Conservation (phyloP, 2,888 invertebrate species). For the Fissipunctia ypsillon region DNA sequence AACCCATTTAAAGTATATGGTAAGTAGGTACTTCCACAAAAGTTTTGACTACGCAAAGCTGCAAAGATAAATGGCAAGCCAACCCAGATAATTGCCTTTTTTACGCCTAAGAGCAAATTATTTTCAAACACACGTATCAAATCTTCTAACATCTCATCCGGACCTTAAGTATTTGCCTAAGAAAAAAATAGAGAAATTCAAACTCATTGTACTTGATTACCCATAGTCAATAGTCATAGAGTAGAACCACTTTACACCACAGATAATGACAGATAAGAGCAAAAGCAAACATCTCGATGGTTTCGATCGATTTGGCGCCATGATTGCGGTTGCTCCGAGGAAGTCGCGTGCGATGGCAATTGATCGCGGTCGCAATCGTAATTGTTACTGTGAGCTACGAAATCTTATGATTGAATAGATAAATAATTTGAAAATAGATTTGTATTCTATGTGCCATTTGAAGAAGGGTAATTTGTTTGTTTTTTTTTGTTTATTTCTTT, state of each 20-base stretch:
- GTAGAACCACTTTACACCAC: slow-evolving; percentile 66
- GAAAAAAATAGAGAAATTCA: slow-evolving; percentile 37
- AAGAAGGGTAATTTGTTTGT: background rate
- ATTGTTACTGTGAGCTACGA: slow-evolving; percentile 70
- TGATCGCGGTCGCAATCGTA: slow-evolving; percentile 72
- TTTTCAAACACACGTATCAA: slow-evolving; percentile 9
- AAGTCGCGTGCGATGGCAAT: slow-evolving; percentile 83
- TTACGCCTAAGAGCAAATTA: background rate
- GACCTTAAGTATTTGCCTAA: background rate
- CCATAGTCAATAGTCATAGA: slow-evolving; percentile 64
- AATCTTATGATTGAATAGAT: slow-evolving; percentile 41
- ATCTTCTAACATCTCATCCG: slow-evolving; percentile 10
- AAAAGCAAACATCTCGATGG: slow-evolving; percentile 71
- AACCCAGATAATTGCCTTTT: background rate
- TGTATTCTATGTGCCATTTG: slow-evolving; percentile 3
- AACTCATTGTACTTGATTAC: slow-evolving; percentile 60
- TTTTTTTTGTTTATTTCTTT: background rate
- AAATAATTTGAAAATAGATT: slow-evolving; percentile 31
- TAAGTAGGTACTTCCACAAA: background rate
- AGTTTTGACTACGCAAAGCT: background rate
- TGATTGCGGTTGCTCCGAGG: slow-evolving; percentile 73
- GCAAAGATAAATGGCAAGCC: too few species aligned
- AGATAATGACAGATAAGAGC: slow-evolving; percentile 69
- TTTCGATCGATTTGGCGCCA: slow-evolving; percentile 68
- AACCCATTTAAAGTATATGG: background rate